Base-by-base conservation (phyloP, 2,888 invertebrate genomes). In the Globia sparganii region DNA sequence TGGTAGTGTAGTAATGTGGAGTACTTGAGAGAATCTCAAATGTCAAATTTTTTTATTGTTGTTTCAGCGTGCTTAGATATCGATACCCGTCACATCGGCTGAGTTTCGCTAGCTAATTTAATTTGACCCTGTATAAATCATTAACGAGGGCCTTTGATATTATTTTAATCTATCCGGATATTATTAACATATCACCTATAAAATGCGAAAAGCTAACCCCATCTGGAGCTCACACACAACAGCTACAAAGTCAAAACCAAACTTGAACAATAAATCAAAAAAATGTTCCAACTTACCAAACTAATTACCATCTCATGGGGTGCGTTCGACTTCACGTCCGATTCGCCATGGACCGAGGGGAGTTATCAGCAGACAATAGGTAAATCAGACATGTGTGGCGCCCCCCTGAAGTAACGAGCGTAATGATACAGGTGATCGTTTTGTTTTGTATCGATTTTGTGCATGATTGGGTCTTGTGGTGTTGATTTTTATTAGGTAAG, bases 311-410 rank as follows among this genome's bases (percentile, higher is more conserved):
- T 83, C 84, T 83, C 83, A 43, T 75, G 66, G 87, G 87, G 86
- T 84, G 81, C 73, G 77, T 82, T 86, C 72, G 86, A 88, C 90
- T 90, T 87, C 87, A 86, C 86, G 83, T 83, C 75, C 88, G 73
- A 91, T 90, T 91, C 75, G 90, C 78, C 72, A 86, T 86, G 84
- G 88, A 80, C 81, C 71, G 85, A 81, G 89, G 89, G 83, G 81
- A 73, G 78, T 69, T 79, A 77, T 84, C 80, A 59, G 62, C 58
- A 28, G 69, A 89, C 87, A 88, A 88, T 83, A 85, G 86, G 78
- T 74, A 88, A 88, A 90, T 88, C 88, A 86, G 87, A 89, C 89
- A 87, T 87, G 83, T 83, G 85, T 85, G 83, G 79, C 78, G 78
- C 89, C 88, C 88, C 87, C 80, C 84, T 66, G 62, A 72, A 77